Conservation (phyloP, 2,113 vertebrate species). For the Leiothrix lutea region DNA sequence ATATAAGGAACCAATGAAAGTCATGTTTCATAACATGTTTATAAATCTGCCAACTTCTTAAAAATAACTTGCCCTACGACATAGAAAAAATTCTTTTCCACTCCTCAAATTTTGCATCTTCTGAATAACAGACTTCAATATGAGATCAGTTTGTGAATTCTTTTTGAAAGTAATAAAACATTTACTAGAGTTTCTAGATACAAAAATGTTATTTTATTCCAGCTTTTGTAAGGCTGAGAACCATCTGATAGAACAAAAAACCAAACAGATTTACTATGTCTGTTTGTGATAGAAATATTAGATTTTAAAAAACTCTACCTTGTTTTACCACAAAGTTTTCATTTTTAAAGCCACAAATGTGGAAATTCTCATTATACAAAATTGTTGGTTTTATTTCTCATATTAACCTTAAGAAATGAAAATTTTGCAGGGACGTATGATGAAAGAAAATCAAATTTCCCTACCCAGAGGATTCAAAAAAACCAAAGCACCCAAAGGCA, state of each 20-base stretch:
- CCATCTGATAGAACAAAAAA: neutral
- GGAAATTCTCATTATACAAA: neutral
- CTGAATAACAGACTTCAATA: neutral
- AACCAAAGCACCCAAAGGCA: neutral
- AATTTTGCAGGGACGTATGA: neutral
- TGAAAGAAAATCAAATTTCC: neutral
- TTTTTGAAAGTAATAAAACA: neutral
- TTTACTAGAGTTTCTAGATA: neutral
- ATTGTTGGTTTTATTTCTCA: neutral
- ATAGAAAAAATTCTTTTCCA: neutral
- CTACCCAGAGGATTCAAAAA: neutral
- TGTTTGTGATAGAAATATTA: neutral
- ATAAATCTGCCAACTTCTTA: neutral
- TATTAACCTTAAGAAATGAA: neutral
- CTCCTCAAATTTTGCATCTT: neutral
- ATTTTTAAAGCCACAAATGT: neutral
- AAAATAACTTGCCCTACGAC: neutral
- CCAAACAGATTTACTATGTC: neutral
- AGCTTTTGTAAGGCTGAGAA: neutral
- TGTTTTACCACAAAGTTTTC: neutral
- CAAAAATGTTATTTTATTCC: neutral
- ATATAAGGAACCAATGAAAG: neutral
- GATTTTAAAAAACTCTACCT: neutral
- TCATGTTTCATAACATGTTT: neutral
- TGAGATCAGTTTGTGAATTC: neutral